phyloP scores from a whole-genome alignment of 2,113 vertebrate genomes.

The Diadophis punctatus region DNA sequence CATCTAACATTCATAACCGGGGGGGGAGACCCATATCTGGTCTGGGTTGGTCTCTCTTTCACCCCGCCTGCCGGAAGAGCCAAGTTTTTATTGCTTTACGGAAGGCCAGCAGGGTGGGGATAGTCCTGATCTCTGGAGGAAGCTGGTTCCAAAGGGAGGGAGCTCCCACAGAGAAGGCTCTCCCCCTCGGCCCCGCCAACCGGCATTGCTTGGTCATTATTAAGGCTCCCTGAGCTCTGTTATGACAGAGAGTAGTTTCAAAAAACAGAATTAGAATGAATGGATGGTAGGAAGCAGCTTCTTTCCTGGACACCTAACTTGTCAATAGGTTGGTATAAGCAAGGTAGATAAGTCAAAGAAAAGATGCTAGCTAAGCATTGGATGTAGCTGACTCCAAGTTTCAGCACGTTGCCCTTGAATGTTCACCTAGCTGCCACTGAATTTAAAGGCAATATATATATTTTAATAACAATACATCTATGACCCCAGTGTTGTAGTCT shows the following conservation, averaged over 20 bases:
- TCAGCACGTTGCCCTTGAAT: background rate
- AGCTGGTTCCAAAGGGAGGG: too few relatives aligned
- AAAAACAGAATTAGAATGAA: background rate
- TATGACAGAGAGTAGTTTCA: background rate
- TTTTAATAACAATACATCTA: background rate
- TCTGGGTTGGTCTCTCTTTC: too few relatives aligned
- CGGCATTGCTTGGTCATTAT: too few relatives aligned
- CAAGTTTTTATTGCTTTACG: too few relatives aligned
- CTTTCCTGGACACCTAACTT: background rate
- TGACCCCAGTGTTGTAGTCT: background rate
- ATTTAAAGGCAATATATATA: background rate
- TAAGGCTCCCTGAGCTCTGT: background rate
- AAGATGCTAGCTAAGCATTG: background rate
- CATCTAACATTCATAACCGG: too few relatives aligned
- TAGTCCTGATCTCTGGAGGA: too few relatives aligned
- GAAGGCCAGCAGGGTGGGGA: too few relatives aligned
- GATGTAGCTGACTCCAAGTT: background rate
- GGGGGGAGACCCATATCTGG: too few relatives aligned
- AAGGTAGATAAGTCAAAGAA: background rate
- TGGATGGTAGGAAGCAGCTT: background rate
- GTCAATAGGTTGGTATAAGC: background rate
- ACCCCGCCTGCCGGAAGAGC: too few relatives aligned
- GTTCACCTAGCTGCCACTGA: background rate
- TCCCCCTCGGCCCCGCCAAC: too few relatives aligned
- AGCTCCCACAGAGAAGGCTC: too few relatives aligned